Percentiles rank a stretch among this genome's conserved stretches.
These are phyloP conservation scores for Darwinula stevensoni DNA, from an alignment of 2,888 invertebrate genomes.

Conservation along the genomic window DNA sequence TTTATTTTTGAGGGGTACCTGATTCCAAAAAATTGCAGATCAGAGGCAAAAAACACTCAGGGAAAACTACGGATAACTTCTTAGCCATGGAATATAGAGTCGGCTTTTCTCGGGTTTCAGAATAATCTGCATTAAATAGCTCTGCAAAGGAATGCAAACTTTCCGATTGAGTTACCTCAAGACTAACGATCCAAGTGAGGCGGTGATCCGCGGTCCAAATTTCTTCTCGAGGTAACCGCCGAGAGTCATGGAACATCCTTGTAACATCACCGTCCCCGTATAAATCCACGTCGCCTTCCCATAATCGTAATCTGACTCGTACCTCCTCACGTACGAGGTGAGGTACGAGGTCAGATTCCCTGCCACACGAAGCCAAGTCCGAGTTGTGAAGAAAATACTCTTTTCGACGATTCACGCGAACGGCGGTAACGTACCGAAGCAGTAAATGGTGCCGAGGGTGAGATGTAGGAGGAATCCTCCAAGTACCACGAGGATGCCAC, in stretches of 20 bases:
- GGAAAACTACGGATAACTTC: too few relatives aligned
- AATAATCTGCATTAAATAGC: too few relatives aligned
- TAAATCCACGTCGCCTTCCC: slow-evolving; percentile 1
- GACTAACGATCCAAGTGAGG: slow-evolving; percentile 12
- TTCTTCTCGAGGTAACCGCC: slow-evolving; percentile 14
- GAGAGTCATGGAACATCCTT: slow-evolving; percentile 14
- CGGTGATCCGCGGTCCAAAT: slow-evolving; percentile 13
- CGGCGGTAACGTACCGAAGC: slow-evolving; percentile 8
- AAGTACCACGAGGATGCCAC: slow-evolving; percentile 10
- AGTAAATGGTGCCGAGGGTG: slow-evolving; percentile 12
- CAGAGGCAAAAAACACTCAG: too few relatives aligned
- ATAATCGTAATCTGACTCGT: background rate
- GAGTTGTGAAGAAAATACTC: slow-evolving; percentile 5
- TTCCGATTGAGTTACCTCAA: too few relatives aligned
- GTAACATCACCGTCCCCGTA: slow-evolving; percentile 8
- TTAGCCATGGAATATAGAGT: too few relatives aligned
- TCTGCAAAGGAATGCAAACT: too few relatives aligned
- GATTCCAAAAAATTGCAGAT: too few relatives aligned
- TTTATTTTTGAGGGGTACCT: too few relatives aligned
- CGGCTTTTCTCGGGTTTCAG: too few relatives aligned
- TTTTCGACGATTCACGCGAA: background rate
- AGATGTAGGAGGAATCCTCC: slow-evolving; percentile 11
- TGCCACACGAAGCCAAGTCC: slow-evolving; percentile 4
- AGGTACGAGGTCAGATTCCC: slow-evolving; percentile 12
- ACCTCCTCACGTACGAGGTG: slow-evolving; percentile 10